Conservation (phyloP, 2,113 vertebrate species). For the Ia io region DNA sequence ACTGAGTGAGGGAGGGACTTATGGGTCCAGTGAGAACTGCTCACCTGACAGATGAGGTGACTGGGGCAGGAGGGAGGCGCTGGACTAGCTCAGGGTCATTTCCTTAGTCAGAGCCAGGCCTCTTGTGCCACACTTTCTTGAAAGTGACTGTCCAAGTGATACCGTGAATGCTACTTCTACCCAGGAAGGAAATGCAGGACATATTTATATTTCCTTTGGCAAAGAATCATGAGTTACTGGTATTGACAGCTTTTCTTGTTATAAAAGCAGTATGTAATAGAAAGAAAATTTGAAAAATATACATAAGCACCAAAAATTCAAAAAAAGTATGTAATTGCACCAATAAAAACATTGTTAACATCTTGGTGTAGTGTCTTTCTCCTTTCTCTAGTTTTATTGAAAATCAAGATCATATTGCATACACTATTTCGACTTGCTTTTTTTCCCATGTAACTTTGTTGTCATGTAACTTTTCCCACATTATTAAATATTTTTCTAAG, state of each 20-base stretch:
- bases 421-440: background rate
- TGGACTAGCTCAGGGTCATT: background rate
- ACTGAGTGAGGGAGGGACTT: background rate
- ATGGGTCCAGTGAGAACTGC: background rate
- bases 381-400: background rate
- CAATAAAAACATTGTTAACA: background rate
- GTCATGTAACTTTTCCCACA: background rate
- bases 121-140: background rate
- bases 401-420: background rate
- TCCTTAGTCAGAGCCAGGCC: background rate
- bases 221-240: background rate
- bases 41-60: background rate
- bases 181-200: background rate
- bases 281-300: slow-evolving; percentile 15
- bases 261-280: background rate
- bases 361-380: background rate
- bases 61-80: background rate
- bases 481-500: background rate
- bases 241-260: background rate
- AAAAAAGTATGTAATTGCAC: background rate
- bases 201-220: background rate
- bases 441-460: background rate
- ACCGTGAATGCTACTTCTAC: background rate
- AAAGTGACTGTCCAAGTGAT: background rate
- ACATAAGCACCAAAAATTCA: background rate